A percentile compares a stretch with the other conserved stretches of the same genome.
Evolutionary conservation across 1,140 invertebrate genomes (phyloP).

Genomic region (Epicauta chinensis): DNA sequence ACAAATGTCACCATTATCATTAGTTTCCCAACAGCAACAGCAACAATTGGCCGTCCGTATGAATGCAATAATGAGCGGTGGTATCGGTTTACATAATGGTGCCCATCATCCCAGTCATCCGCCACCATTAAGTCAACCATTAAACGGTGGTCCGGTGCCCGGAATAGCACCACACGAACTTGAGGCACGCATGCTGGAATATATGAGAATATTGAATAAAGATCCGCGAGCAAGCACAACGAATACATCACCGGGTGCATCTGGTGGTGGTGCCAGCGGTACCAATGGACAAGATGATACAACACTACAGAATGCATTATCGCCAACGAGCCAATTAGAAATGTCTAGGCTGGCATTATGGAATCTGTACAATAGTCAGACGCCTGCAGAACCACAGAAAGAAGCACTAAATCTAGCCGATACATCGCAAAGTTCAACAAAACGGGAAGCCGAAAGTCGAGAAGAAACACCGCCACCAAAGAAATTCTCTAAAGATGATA

Average conservation of each 20-base stretch:
- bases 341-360: conserved; percentile 71
- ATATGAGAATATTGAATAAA: conserved; percentile 61
- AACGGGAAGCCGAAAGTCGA: conserved; percentile 55
- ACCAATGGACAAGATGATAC: conserved; percentile 45
- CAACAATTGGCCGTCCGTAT: conserved; percentile 36
- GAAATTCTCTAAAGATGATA: conserved; percentile 48
- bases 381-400: conserved; percentile 50
- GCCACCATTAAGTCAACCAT: conserved; percentile 42
- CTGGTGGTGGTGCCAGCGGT: background rate
- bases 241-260: conserved; percentile 45
- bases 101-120: conserved; percentile 47
- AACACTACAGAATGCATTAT: conserved; percentile 50
- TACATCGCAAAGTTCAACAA: conserved; percentile 44
- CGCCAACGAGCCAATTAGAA: conserved; percentile 61
- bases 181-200: conserved; percentile 70
- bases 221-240: conserved; percentile 45
- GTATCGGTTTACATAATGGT: conserved; percentile 48
- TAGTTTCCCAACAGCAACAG: conserved; percentile 52
- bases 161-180: conserved; percentile 58
- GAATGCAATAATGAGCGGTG: conserved; percentile 45
- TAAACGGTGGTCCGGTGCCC: conserved; percentile 35
- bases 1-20: conserved; percentile 69
- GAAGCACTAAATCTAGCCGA: conserved; percentile 58
- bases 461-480: conserved; percentile 53
- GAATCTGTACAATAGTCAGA: conserved; percentile 68